Evolutionary conservation across 2,888 invertebrate species (phyloP), one percentile per base, ranked within the genome.

Genomic region (Achlya flavicornis): DNA sequence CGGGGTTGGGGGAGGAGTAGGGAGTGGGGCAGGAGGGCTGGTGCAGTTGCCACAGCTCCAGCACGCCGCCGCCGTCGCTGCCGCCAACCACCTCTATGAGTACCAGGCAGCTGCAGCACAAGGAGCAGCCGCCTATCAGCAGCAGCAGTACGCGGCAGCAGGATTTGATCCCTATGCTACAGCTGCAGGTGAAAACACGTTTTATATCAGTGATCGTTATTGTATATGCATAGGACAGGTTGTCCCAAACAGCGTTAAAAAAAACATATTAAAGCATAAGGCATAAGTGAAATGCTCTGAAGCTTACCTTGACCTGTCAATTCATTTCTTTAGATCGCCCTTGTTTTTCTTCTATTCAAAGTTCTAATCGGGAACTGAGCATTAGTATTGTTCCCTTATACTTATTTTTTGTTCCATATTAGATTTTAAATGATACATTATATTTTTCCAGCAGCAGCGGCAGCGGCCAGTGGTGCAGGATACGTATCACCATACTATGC

Each of bases 41-140:
- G 95, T 97, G 74, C 96, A 96, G 75, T 90, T 96, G 77, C 96
- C 95, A 38, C 96, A 96, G 80, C 87, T 96, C 78, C 95, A 95
- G 78, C 96, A 96, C 82, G 96, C 96, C 0, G 96, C 97, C 10
- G 97, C 97, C 0, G 95, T 97, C 64, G 97, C 97, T 12, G 97
- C 97, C 0, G 97, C 97, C n/a, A 96, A 96, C 78, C 96, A 97
- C 82, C 95, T 97, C 83, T 97, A 97, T 84, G 97, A 97, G 91
- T 97, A 97, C 88, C 97, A 97, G 81, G 96, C 96, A 14, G 96
- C 96, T 0, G 96, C 96, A 4, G 96, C 96, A 3, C 96, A 97
- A 57, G 95, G 95, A 7, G 95, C 95, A 11, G 95, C 95, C 87
- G 95, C 96, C 1, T 96, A 96, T 81, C 96, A 96, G 63, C 96